Conservation (phyloP, 2,797 vertebrate species). For the Enteromius unitaeniatus region DNA sequence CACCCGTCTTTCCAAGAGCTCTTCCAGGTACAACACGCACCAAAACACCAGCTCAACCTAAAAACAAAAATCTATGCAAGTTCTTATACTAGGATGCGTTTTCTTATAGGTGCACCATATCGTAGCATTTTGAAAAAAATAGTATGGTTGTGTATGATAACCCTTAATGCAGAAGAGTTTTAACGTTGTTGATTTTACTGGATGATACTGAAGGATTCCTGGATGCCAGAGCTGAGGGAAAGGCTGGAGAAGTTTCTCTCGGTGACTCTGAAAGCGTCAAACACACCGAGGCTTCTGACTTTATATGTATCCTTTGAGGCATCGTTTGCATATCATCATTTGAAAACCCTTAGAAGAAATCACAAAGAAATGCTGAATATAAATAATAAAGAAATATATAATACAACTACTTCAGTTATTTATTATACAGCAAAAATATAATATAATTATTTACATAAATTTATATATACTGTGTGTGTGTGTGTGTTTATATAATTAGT, state of each 20-base stretch:
- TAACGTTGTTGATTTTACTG: conserved; percentile 25
- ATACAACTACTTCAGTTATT: neutral
- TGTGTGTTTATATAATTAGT: no score
- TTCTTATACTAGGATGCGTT: neutral
- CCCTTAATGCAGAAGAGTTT: neutral
- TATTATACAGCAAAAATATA: no score
- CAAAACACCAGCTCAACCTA: neutral
- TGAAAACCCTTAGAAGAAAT: neutral
- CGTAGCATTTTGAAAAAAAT: neutral
- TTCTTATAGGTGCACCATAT: neutral
- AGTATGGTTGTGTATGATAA: neutral
- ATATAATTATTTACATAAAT: no score
- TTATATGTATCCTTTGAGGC: conserved; percentile 93
- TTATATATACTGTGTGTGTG: no score
- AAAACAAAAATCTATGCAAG: neutral
- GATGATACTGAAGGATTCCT: conserved; percentile 87
- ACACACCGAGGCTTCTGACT: conserved; percentile 83
- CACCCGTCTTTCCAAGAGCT: conserved; percentile 94
- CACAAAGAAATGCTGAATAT: neutral
- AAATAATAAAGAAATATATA: neutral
- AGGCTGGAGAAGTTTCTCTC: conserved; percentile 87
- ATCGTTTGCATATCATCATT: neutral
- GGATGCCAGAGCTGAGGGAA: conserved; percentile 85
- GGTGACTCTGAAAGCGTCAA: conserved; percentile 81
- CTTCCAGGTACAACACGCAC: conserved; percentile 81